phyloP scores from a whole-genome alignment of 2,113 vertebrate genomes.

The Noturus placidus region DNA sequence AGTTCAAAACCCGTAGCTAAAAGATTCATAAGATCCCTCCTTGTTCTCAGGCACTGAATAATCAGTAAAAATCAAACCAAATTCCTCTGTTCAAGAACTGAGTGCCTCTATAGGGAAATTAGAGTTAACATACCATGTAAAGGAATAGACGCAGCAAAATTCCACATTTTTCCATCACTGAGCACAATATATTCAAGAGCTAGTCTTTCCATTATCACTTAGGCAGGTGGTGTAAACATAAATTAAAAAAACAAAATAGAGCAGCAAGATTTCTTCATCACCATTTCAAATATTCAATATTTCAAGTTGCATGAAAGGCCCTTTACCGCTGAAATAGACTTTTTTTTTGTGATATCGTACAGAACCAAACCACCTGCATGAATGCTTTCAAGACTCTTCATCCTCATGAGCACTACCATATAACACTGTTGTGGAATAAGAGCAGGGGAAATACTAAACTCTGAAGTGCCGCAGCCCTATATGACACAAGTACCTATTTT shows the following conservation, averaged over 20 bases:
- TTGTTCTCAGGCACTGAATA: conserved; percentile 1
- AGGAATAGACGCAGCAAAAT: conserved; percentile 6
- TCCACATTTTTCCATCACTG: neutral
- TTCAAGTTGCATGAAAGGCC: neutral
- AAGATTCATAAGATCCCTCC: neutral
- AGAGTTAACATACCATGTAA: conserved; percentile 10
- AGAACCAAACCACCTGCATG: neutral
- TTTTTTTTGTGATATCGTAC: neutral
- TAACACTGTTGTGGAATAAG: neutral
- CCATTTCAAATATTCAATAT: neutral
- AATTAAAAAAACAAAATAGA: neutral
- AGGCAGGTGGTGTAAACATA: neutral
- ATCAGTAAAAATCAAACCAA: conserved; percentile 34
- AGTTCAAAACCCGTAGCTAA: conserved; percentile 1
- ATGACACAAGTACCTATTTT: neutral
- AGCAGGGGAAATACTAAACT: neutral
- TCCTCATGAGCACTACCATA: neutral
- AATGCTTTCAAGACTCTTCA: neutral
- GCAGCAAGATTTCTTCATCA: neutral
- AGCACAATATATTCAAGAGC: neutral
- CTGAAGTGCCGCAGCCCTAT: neutral
- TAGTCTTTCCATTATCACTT: conserved; percentile 1
- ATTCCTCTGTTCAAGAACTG: neutral
- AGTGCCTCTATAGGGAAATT: conserved; percentile 2
- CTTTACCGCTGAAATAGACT: neutral